Evolutionary conservation across 1,140 invertebrate species (phyloP).

Genomic region (Pristionchus pacificus): DNA sequence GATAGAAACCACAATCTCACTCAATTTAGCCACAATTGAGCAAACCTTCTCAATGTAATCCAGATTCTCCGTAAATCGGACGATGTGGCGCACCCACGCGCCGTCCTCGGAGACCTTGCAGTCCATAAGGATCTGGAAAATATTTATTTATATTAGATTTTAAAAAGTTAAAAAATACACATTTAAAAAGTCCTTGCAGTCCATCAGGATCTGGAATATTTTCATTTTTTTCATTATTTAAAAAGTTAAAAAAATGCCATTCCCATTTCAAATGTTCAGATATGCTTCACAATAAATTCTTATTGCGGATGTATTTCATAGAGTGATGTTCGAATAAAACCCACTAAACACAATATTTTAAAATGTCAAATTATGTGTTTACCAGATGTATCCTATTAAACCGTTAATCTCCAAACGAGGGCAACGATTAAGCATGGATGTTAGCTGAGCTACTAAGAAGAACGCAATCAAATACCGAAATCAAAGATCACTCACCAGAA

Average conservation of each 20-base stretch:
- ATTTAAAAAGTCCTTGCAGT: constrained; percentile 10
- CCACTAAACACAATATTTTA: too few relatives aligned
- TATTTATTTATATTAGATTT: neutral
- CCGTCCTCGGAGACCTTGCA: neutral
- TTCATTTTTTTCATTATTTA: neutral
- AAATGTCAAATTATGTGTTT: too few relatives aligned
- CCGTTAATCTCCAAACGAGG: too few relatives aligned
- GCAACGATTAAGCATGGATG: too few relatives aligned
- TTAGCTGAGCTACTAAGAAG: too few relatives aligned
- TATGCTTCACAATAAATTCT: too few relatives aligned
- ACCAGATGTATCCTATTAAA: too few relatives aligned
- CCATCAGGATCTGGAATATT: constrained; percentile 21
- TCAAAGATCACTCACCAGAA: neutral
- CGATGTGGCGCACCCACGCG: constrained; percentile 18
- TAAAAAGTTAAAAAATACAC: neutral
- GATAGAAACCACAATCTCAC: neutral
- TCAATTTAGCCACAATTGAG: too few relatives aligned
- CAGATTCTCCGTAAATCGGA: constrained; percentile 17
- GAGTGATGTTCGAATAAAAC: too few relatives aligned
- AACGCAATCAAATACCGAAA: too few relatives aligned
- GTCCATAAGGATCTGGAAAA: constrained; percentile 22
- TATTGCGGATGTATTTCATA: too few relatives aligned
- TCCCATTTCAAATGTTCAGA: too few relatives aligned
- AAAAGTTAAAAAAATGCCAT: neutral
- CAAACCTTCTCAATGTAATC: constrained; percentile 27